These are phyloP conservation scores for Himalopsyche tibetana DNA, from an alignment of 2,888 invertebrate species.

Conservation along the genomic window DNA sequence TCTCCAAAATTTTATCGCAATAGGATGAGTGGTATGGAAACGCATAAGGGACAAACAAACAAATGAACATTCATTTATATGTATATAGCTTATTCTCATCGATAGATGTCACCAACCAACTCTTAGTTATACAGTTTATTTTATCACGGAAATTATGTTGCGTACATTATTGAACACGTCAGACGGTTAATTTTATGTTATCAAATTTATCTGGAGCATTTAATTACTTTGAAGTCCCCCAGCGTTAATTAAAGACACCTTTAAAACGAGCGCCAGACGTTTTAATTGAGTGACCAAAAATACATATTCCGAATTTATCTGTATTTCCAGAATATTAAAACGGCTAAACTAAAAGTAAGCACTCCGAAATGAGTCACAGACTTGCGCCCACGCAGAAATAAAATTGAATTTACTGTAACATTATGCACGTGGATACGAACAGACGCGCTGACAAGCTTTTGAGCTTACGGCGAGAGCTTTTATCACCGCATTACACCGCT, in stretches of 20 bases:
- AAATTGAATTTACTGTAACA: slow-evolving; percentile 36
- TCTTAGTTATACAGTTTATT: too few relatives aligned
- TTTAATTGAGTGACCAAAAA: neutral
- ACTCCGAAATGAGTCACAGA: neutral
- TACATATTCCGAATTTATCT: neutral
- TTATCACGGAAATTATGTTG: too few relatives aligned
- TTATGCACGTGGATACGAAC: slow-evolving; percentile 7
- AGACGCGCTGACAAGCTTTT: slow-evolving; percentile 30
- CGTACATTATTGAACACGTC: too few relatives aligned
- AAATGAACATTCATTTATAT: too few relatives aligned
- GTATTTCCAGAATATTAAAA: neutral
- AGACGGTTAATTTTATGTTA: too few relatives aligned
- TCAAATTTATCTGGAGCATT: neutral
- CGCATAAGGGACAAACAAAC: too few relatives aligned
- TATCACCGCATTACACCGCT: slow-evolving; percentile 29
- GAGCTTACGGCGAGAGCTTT: slow-evolving; percentile 7
- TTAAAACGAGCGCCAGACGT: neutral
- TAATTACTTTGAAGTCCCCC: neutral
- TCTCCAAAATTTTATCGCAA: too few relatives aligned
- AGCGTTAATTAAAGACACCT: neutral
- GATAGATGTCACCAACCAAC: too few relatives aligned
- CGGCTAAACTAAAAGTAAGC: neutral
- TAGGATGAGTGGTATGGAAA: too few relatives aligned
- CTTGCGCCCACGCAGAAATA: neutral
- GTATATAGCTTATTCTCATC: too few relatives aligned